These are phyloP conservation scores for Aphidius colemani DNA, from an alignment of 2,888 invertebrate species.

Conservation along the genomic window DNA sequence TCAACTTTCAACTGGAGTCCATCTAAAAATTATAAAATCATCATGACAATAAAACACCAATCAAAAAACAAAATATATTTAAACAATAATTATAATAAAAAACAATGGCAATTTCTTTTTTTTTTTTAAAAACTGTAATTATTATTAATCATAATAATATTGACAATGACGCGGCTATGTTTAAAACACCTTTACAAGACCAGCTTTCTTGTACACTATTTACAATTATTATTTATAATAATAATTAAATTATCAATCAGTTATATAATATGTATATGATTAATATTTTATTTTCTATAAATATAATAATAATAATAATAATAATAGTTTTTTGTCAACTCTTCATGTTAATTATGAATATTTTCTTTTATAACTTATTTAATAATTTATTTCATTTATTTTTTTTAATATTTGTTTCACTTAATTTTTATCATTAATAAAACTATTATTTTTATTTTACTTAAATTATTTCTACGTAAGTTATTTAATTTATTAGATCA, in stretches of 20 bases:
- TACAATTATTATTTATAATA: slow-evolving; percentile 51
- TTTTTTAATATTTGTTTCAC: slow-evolving; percentile 56
- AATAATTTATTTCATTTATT: slow-evolving; percentile 34
- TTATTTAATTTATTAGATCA: slow-evolving; percentile 3
- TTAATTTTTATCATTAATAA: slow-evolving; percentile 48
- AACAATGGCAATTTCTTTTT: neutral
- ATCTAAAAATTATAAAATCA: no score
- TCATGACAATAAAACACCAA: no score
- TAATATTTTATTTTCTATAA: neutral
- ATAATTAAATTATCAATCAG: slow-evolving; percentile 44
- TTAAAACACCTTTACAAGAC: slow-evolving; percentile 65
- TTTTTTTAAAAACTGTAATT: slow-evolving; percentile 59
- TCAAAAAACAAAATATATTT: neutral
- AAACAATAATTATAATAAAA: neutral
- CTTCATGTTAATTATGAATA: no score
- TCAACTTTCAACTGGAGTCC: no score
- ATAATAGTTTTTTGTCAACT: neutral
- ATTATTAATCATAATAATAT: slow-evolving; percentile 61
- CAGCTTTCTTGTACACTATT: slow-evolving; percentile 62
- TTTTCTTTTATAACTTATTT: slow-evolving; percentile 7
- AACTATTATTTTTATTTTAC: neutral
- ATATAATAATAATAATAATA: no score
- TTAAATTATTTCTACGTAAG: slow-evolving; percentile 32
- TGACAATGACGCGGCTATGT: slow-evolving; percentile 63
- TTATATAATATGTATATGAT: slow-evolving; percentile 37